A percentile compares a stretch with the other conserved stretches of the same genome.
Conservation (phyloP, 37 sponge, comb jelly and placozoan genomes). For the Tethya wilhelma region DNA sequence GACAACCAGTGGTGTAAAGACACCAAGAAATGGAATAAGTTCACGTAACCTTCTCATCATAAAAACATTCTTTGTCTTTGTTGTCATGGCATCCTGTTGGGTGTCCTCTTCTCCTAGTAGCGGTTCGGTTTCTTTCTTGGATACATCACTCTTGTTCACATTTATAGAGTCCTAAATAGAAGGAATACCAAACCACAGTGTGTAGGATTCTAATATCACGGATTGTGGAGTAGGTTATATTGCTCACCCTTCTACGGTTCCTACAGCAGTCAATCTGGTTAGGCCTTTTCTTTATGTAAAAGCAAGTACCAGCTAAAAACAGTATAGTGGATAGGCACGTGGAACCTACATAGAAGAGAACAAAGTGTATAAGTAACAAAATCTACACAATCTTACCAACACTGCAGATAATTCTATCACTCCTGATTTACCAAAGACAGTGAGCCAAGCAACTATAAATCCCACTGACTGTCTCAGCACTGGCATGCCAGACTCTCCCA, state of each 20-base stretch:
- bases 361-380: background rate
- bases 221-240: background rate
- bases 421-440: conserved; percentile 33
- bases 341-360: conserved; percentile 8
- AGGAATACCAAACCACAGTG: too few relatives aligned
- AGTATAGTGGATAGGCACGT: conserved; percentile 8
- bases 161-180: too few relatives aligned
- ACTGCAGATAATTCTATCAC: background rate
- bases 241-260: background rate
- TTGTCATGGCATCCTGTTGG: too few relatives aligned
- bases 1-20: conserved; percentile 67
- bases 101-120: background rate
- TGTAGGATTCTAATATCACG: too few relatives aligned
- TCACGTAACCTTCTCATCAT: background rate
- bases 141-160: too few relatives aligned
- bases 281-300: conserved; percentile 58
- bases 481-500: conserved; percentile 61
- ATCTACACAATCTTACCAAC: background rate
- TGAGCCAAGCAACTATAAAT: conserved; percentile 38
- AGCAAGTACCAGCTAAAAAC: conserved; percentile 30
- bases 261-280: conserved; percentile 1
- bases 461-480: conserved; percentile 59
- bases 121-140: background rate
- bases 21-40: conserved; percentile 42
- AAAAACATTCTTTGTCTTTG: background rate